These are phyloP conservation scores for Lamellibrachia luymesi DNA, from an alignment of 1,140 invertebrate species.

Conservation along the genomic window DNA sequence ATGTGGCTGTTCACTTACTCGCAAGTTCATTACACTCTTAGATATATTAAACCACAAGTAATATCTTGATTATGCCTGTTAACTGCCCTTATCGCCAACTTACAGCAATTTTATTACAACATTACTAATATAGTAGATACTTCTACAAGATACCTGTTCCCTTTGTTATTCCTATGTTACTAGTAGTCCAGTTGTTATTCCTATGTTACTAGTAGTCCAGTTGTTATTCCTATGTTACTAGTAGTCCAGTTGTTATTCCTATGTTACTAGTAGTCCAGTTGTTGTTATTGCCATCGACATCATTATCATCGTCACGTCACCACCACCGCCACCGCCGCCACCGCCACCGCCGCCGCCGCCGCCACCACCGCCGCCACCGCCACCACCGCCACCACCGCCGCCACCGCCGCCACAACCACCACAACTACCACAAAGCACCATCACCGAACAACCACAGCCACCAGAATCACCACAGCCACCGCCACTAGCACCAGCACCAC, in stretches of 20 bases:
- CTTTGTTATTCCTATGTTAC: too few relatives aligned
- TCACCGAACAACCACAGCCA: background rate
- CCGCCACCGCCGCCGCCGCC: too few relatives aligned
- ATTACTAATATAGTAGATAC: background rate
- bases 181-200: background rate
- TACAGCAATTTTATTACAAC: background rate
- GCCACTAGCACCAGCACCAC: background rate
- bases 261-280: background rate
- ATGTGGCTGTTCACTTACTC: background rate
- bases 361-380: too few relatives aligned
- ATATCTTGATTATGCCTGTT: background rate
- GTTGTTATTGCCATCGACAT: background rate
- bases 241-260: background rate
- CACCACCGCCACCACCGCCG: too few relatives aligned
- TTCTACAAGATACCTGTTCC: background rate
- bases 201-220: background rate
- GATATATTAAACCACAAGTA: background rate
- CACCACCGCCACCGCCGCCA: background rate
- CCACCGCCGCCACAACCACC: too few relatives aligned
- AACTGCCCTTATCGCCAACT: background rate
- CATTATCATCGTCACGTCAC: background rate
- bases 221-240: background rate
- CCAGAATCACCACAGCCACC: background rate
- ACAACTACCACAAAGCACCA: background rate
- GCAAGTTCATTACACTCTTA: background rate